A percentile compares a stretch with the other conserved stretches of the same genome.
Conservation (phyloP, 1,140 invertebrate species). For the Drosophila aff. region DNA sequence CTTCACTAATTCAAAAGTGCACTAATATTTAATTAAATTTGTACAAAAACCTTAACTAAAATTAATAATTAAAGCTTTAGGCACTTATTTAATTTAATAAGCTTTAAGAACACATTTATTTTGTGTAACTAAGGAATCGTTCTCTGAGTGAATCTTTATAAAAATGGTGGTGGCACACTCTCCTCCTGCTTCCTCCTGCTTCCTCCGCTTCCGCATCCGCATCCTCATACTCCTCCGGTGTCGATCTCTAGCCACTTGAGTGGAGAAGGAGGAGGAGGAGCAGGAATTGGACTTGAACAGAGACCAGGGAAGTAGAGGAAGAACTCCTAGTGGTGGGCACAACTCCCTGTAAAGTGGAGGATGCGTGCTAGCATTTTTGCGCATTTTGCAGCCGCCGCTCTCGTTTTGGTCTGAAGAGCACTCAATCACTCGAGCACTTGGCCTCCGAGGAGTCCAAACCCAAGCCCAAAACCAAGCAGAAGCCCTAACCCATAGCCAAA, state of each 20-base stretch:
- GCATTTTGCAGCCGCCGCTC: slow-evolving; percentile 56
- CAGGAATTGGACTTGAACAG: background rate
- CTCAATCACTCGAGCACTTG: slow-evolving; percentile 36
- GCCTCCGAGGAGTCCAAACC: slow-evolving; percentile 22
- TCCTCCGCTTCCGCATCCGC: background rate
- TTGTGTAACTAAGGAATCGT: background rate
- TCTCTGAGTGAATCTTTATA: slow-evolving; percentile 9
- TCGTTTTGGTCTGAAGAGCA: slow-evolving; percentile 66
- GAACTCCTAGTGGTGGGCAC: background rate
- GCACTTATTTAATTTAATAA: background rate
- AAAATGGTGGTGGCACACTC: slow-evolving; percentile 48
- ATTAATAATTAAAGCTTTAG: background rate
- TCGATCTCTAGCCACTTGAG: slow-evolving; percentile 43
- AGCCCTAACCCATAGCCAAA: background rate
- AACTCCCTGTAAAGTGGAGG: background rate
- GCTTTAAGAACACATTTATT: too few relatives aligned
- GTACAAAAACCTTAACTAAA: background rate
- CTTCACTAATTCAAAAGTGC: background rate
- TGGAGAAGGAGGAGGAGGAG: background rate
- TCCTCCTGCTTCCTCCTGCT: slow-evolving; percentile 6
- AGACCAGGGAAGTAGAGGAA: background rate
- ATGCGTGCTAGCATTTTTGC: slow-evolving; percentile 64
- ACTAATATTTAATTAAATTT: background rate
- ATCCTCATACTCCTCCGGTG: slow-evolving; percentile 28
- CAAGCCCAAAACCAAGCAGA: too few relatives aligned